These are phyloP conservation scores for Limnephilus auricula DNA, from an alignment of 2,888 invertebrate species.

Conservation along the genomic window DNA sequence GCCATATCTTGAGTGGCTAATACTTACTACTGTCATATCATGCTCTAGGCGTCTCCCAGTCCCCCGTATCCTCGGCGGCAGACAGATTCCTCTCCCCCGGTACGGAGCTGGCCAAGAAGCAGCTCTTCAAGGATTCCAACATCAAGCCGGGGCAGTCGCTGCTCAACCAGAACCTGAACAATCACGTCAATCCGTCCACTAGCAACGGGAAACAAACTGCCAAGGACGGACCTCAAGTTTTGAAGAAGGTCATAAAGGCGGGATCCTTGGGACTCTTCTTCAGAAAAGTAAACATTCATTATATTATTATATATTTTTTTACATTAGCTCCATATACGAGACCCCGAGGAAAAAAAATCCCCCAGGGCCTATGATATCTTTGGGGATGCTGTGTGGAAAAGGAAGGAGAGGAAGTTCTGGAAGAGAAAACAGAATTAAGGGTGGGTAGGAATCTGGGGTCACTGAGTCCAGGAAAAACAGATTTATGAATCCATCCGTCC, in stretches of 20 bases:
- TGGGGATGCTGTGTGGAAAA: no score
- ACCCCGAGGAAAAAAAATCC: no score
- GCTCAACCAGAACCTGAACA: slow-evolving; percentile 68
- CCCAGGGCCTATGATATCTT: no score
- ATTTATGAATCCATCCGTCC: no score
- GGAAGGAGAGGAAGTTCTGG: no score
- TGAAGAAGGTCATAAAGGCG: slow-evolving; percentile 68
- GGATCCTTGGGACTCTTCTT: slow-evolving; percentile 83
- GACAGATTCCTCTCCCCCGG: slow-evolving; percentile 84
- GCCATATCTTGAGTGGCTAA: no score
- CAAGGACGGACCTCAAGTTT: not conserved
- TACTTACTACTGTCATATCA: not conserved
- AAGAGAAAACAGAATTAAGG: no score
- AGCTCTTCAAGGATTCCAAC: slow-evolving; percentile 76
- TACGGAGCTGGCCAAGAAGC: slow-evolving; percentile 76
- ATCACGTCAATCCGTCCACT: slow-evolving; percentile 6
- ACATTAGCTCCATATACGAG: no score
- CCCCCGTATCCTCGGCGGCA: slow-evolving; percentile 78
- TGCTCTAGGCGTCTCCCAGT: slow-evolving; percentile 71
- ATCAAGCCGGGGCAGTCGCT: slow-evolving; percentile 79
- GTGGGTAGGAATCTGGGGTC: no score
- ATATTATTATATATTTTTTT: no score
- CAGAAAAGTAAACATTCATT: slow-evolving; percentile 82
- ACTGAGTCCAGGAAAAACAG: no score
- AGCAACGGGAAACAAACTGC: slow-evolving; percentile 9